Evolutionary conservation across 2,113 vertebrate genomes (phyloP).

Genomic region (Bambusicola thoracicus): DNA sequence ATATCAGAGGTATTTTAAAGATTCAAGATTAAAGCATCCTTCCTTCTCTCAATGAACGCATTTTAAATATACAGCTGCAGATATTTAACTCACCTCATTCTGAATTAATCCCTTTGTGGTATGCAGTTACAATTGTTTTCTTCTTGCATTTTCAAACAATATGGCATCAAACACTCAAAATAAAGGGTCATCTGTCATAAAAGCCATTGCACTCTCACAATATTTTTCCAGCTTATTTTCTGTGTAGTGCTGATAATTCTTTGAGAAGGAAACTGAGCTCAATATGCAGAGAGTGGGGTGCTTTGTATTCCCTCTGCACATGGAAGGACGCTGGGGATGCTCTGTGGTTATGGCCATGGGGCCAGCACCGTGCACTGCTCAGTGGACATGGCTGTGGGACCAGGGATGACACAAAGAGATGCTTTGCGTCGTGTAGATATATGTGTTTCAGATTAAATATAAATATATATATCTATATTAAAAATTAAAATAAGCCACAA

Average conservation of each 20-base stretch:
- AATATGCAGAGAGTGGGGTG: not conserved
- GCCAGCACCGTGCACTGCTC: not conserved
- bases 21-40: not conserved
- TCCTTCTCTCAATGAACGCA: not conserved
- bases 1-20: not conserved
- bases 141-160: fast-evolving
- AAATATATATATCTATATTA: too few relatives aligned
- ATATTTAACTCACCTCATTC: not conserved
- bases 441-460: not conserved
- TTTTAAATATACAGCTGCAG: not conserved
- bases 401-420: not conserved
- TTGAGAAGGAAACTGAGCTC: not conserved
- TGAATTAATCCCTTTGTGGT: not conserved
- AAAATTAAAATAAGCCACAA: not conserved
- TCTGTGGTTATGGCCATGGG: fast-evolving
- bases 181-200: not conserved
- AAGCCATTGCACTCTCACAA: not conserved
- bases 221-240: not conserved
- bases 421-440: fast-evolving
- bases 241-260: fast-evolving
- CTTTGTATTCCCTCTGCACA: fast-evolving
- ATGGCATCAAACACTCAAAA: not conserved
- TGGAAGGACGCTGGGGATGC: fast-evolving
- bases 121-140: not conserved
- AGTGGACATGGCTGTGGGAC: not conserved